A percentile compares a stretch with the other conserved stretches of the same genome.
phyloP scores from a whole-genome alignment of 1,140 invertebrate genomes.

The Araneus ventricosus region DNA sequence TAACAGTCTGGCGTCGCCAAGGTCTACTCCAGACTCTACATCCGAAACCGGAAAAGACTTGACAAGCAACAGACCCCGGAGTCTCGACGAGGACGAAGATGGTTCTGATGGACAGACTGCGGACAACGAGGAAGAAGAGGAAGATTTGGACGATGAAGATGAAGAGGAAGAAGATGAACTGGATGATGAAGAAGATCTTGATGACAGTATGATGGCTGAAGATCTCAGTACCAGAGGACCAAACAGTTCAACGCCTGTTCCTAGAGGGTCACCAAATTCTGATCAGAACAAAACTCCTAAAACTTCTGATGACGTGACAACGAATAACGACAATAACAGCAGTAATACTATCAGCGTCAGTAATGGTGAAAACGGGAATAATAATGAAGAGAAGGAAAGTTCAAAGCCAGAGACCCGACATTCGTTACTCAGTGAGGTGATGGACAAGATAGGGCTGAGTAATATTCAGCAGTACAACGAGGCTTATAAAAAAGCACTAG shows the following conservation, averaged over 20 bases:
- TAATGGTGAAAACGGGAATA: slow-evolving; percentile 58
- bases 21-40: slow-evolving; percentile 81
- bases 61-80: slow-evolving; percentile 27
- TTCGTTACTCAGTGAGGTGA: slow-evolving; percentile 93
- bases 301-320: slow-evolving; percentile 45
- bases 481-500: slow-evolving; percentile 95
- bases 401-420: slow-evolving; percentile 53
- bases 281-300: slow-evolving; percentile 59
- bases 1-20: slow-evolving; percentile 79
- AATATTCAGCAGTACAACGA: slow-evolving; percentile 97
- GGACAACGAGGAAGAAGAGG: slow-evolving; percentile 82
- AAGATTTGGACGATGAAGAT: slow-evolving; percentile 82
- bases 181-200: slow-evolving; percentile 89
- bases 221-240: slow-evolving; percentile 85
- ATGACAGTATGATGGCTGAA: slow-evolving; percentile 86
- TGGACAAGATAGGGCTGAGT: slow-evolving; percentile 96
- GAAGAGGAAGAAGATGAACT: slow-evolving; percentile 76
- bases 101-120: slow-evolving; percentile 85
- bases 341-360: slow-evolving; percentile 60
- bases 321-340: slow-evolving; percentile 59
- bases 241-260: slow-evolving; percentile 50
- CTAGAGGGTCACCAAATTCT: slow-evolving; percentile 45
- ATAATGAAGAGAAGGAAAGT: slow-evolving; percentile 22
- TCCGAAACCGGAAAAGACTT: slow-evolving; percentile 57
- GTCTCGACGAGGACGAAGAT: slow-evolving; percentile 85